Base-by-base conservation (phyloP, 2,113 vertebrate genomes). In the Hyla sarda region DNA sequence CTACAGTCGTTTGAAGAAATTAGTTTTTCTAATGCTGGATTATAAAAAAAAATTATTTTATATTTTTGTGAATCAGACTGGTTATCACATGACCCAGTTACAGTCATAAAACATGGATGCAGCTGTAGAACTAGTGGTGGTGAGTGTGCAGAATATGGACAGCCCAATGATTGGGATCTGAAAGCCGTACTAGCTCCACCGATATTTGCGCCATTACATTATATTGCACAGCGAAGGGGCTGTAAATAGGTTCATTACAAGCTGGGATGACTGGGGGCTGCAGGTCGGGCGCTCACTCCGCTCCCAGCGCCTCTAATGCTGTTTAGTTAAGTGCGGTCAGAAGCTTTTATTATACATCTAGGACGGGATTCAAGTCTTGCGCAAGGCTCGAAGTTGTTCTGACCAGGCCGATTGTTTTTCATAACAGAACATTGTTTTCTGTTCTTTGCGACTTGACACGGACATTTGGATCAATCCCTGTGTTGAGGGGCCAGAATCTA, bases 301-400 rank as follows among this genome's bases (percentile, higher is more conserved):
- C 16, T 32, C 13, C 16, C 7, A 16, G 62, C 25, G 14, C 5
- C 28, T 34, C 65, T 34, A 1, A 32, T 69, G 65, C 28, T 52
- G 47, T 76, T 52, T 13, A 7, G 28, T 87, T 87, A 82, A 86
- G 84, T 48, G 84, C 84, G n/a, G 78, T 89, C 89, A 47, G 28
- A 6, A 82, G 50, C 87, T 0, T 41, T 87, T 28, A 60, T 90
- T 73, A 85, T 34, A 87, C 65, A 56, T 54, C 14, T 30, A 48
- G 2, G 74, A 89, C 90, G 89, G 62, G 48, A 89, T 90, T 87
- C 30, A 6, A 5, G 32, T 78, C 13, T 87, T 72, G 80, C 34
- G 83, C 78, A 89, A 21, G 58, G 58, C 52, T 88, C n/a, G n/a
- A n/a, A n/a, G 1, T 69, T 88, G 81, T 28, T 90, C 67, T 13